Percentiles rank a stretch among this genome's conserved stretches.
Evolutionary conservation across 2,113 vertebrate genomes (phyloP).

Genomic region (Cololabis saira): DNA sequence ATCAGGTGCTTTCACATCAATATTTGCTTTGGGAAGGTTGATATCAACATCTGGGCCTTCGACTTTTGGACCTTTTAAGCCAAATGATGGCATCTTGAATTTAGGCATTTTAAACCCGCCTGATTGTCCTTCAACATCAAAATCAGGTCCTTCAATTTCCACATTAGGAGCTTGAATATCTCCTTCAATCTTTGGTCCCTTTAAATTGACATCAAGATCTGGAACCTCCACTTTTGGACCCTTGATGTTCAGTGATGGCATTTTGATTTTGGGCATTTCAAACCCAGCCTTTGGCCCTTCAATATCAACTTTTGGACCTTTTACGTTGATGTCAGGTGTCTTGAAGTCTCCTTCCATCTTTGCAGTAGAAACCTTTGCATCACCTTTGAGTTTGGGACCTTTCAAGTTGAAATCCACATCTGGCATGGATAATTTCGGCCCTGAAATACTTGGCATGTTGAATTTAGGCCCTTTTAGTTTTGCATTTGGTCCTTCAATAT

Average conservation of each 20-base stretch:
- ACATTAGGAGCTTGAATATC: neutral
- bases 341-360: slow-evolving; percentile 22
- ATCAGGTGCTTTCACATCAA: neutral
- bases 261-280: slow-evolving; percentile 2
- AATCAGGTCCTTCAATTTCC: neutral
- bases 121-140: slow-evolving; percentile 1
- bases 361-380: slow-evolving; percentile 24
- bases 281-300: slow-evolving; percentile 56
- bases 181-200: slow-evolving; percentile 4
- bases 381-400: slow-evolving; percentile 37
- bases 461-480: slow-evolving; percentile 8
- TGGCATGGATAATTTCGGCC: slow-evolving; percentile 26
- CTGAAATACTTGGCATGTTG: slow-evolving; percentile 27
- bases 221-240: slow-evolving; percentile 31
- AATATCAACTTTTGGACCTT: slow-evolving; percentile 66
- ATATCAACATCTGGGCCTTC: slow-evolving; percentile 31
- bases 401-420: slow-evolving; percentile 28
- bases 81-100: slow-evolving; percentile 46
- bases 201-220: slow-evolving; percentile 60
- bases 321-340: slow-evolving; percentile 2
- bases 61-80: slow-evolving; percentile 3
- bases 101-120: slow-evolving; percentile 28
- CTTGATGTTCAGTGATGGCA: slow-evolving; percentile 3
- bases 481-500: slow-evolving; percentile 15
- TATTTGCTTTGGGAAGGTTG: slow-evolving; percentile 4